Conservation (phyloP, 2,797 vertebrate species). For the Trachurus trachurus region DNA sequence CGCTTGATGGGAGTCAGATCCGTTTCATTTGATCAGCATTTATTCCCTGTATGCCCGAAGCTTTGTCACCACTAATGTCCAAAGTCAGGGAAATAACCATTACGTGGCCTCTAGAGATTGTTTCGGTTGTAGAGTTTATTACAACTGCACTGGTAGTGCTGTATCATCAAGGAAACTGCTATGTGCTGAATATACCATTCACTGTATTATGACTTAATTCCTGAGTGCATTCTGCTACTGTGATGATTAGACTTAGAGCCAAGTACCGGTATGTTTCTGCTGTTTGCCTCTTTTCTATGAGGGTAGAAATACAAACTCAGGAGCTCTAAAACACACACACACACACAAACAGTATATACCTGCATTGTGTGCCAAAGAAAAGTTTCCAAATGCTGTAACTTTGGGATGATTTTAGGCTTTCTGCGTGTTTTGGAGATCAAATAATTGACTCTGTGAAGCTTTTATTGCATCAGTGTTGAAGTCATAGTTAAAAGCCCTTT, state of each 20-base stretch:
- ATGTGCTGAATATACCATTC: slow-evolving; percentile 20
- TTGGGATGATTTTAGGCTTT: slow-evolving; percentile 10
- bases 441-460: slow-evolving; percentile 18
- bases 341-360: no score
- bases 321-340: neutral
- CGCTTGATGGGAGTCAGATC: slow-evolving; percentile 58
- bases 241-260: slow-evolving; percentile 24
- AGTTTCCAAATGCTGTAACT: slow-evolving; percentile 3
- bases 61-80: slow-evolving; percentile 35
- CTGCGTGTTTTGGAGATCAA: slow-evolving; percentile 27
- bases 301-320: slow-evolving; percentile 7
- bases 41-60: slow-evolving; percentile 30
- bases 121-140: slow-evolving; percentile 38
- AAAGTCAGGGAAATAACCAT: slow-evolving; percentile 46
- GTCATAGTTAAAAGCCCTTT: slow-evolving; percentile 20
- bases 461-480: slow-evolving; percentile 26
- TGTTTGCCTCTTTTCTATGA: slow-evolving; percentile 4
- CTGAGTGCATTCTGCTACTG: slow-evolving; percentile 13
- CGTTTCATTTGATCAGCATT: slow-evolving; percentile 59
- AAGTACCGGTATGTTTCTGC: slow-evolving; percentile 2
- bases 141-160: slow-evolving; percentile 13
- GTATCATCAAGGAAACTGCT: slow-evolving; percentile 44
- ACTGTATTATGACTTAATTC: slow-evolving; percentile 19
- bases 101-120: slow-evolving; percentile 21
- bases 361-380: no score